Conservation (phyloP, 2,888 invertebrate genomes). For the Stegana nigrithorax region DNA sequence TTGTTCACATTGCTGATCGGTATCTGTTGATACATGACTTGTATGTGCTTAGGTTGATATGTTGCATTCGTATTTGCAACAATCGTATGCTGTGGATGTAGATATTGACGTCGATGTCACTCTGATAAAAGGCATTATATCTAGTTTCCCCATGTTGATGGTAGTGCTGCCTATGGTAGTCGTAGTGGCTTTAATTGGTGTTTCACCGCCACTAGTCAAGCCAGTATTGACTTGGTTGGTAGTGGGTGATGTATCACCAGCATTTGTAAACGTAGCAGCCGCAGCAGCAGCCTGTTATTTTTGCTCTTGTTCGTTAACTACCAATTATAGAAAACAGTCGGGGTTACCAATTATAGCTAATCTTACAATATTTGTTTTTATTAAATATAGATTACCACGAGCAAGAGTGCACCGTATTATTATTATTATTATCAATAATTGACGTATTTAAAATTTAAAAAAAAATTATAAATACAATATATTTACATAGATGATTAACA, state of each 20-base stretch:
- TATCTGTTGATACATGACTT: conserved; percentile 68
- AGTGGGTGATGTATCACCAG: conserved; percentile 47
- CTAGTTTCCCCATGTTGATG: conserved; percentile 64
- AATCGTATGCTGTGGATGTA: conserved; percentile 64
- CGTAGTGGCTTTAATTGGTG: conserved; percentile 56
- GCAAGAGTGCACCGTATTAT: too few relatives aligned
- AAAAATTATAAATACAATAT: too few relatives aligned
- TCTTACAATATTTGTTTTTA: too few relatives aligned
- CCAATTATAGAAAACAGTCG: too few relatives aligned
- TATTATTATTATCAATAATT: too few relatives aligned
- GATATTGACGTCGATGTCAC: conserved; percentile 37
- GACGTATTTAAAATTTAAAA: too few relatives aligned
- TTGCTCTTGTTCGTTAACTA: too few relatives aligned
- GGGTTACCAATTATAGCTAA: too few relatives aligned
- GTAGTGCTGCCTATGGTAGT: conserved; percentile 51
- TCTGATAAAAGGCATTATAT: conserved; percentile 59
- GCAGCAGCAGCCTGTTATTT: too few relatives aligned
- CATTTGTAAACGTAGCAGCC: conserved; percentile 13
- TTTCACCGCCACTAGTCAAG: conserved; percentile 37
- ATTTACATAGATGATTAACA: too few relatives aligned
- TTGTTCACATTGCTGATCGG: conserved; percentile 67
- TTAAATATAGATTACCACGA: too few relatives aligned
- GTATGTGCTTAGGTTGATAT: conserved; percentile 67
- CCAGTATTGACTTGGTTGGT: conserved; percentile 28
- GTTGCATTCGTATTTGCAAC: conserved; percentile 67